A percentile compares a stretch with the other conserved stretches of the same genome.
Evolutionary conservation across 2,113 vertebrate species (phyloP).

Genomic region (Eulemur rufifrons): DNA sequence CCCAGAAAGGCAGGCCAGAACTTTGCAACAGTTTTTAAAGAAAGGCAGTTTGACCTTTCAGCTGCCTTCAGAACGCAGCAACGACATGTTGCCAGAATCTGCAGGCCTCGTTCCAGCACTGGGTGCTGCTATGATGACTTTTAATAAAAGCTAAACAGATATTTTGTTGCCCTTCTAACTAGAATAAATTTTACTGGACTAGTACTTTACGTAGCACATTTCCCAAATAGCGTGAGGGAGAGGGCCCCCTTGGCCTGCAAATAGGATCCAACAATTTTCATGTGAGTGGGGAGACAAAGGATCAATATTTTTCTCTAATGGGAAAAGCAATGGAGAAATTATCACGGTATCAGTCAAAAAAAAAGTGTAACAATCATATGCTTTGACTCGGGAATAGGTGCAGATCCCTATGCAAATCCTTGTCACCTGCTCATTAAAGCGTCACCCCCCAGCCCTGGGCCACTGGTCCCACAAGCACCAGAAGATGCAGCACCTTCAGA

Average conservation of each 20-base stretch:
- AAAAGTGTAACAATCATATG: neutral
- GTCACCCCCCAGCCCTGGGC: neutral
- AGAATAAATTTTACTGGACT: slow-evolving; percentile 31
- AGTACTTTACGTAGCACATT: slow-evolving; percentile 24
- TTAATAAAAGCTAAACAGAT: slow-evolving; percentile 39
- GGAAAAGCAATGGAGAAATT: neutral
- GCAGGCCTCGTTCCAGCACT: neutral
- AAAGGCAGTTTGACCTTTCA: slow-evolving; percentile 49
- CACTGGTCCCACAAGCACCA: neutral
- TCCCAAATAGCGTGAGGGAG: neutral
- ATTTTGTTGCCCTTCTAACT: slow-evolving; percentile 55
- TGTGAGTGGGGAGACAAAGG: neutral
- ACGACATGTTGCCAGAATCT: neutral
- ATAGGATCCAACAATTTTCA: neutral
- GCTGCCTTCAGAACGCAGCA: neutral
- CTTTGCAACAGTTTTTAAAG: neutral
- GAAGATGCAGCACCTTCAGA: neutral
- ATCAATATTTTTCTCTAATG: neutral
- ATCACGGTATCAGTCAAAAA: neutral
- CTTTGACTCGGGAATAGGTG: neutral
- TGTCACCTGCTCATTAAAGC: neutral
- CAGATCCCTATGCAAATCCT: neutral
- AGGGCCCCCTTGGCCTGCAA: neutral
- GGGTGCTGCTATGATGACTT: neutral
- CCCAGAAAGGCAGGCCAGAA: neutral